A percentile compares a stretch with the other conserved stretches of the same genome.
phyloP scores from a whole-genome alignment of 2,888 invertebrate genomes.

The Anaspis maculata region DNA sequence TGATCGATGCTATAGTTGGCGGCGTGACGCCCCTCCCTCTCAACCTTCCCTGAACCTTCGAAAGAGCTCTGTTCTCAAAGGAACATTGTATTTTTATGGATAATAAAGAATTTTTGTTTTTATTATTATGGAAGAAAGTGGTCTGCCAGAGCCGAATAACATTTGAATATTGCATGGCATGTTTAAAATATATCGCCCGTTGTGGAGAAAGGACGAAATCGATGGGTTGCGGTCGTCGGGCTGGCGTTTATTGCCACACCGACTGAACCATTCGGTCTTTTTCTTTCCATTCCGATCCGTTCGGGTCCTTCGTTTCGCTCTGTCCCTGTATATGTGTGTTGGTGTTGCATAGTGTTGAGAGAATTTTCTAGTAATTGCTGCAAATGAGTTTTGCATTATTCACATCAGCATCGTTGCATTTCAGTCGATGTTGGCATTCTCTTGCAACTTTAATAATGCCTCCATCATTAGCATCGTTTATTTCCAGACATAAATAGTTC shows the following conservation, averaged over 20 bases:
- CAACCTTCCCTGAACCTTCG: too few relatives aligned
- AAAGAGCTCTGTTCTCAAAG: too few relatives aligned
- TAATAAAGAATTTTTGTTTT: constrained; percentile 4
- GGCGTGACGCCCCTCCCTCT: too few relatives aligned
- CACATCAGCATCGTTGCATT: constrained; percentile 8
- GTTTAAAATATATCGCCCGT: constrained; percentile 7
- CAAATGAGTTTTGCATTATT: constrained; percentile 11
- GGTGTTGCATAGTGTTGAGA: too few relatives aligned
- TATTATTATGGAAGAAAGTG: constrained; percentile 1
- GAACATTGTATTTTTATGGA: constrained; percentile 4
- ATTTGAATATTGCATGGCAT: constrained; percentile 14
- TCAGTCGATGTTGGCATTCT: constrained; percentile 7
- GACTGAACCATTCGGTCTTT: background rate
- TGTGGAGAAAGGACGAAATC: constrained; percentile 2
- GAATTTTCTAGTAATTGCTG: constrained; percentile 8
- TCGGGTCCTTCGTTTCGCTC: background rate
- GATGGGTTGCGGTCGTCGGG: background rate
- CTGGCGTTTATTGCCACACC: background rate
- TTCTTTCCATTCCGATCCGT: background rate
- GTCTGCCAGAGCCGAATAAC: constrained; percentile 3
- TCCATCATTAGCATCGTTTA: too few relatives aligned
- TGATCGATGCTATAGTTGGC: too few relatives aligned
- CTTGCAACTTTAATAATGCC: too few relatives aligned
- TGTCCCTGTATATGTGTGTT: too few relatives aligned
- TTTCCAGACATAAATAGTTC: too few relatives aligned